phyloP scores from a whole-genome alignment of 2,113 vertebrate species.

The Sterrhoptilus dennistouni region DNA sequence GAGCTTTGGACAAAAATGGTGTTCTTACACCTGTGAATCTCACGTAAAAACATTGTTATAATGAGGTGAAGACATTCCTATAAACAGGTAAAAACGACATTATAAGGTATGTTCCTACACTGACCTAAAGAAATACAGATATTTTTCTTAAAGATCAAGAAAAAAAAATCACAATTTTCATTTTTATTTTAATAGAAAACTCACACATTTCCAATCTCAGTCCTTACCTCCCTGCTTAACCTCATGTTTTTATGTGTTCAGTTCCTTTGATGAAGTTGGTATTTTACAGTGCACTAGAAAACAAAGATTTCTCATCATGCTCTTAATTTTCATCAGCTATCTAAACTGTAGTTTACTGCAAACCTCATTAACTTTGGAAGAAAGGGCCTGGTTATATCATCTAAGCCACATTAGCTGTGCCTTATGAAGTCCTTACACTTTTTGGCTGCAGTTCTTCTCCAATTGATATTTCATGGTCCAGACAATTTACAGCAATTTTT shows the following conservation, averaged over 20 bases:
- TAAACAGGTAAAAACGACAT: conserved; percentile 20
- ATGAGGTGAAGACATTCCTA: background rate
- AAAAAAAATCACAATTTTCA: background rate
- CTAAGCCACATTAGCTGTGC: background rate
- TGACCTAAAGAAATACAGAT: conserved; percentile 15
- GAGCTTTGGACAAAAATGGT: conserved; percentile 16
- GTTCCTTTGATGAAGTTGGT: background rate
- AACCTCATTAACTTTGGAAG: background rate
- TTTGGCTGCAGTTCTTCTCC: background rate
- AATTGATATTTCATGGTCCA: background rate
- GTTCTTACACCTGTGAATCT: conserved; percentile 53
- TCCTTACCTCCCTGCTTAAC: background rate
- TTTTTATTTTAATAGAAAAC: background rate
- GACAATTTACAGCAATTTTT: background rate
- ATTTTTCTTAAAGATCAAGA: background rate
- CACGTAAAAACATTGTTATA: background rate
- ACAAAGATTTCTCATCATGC: background rate
- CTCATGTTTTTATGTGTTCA: rapidly evolving
- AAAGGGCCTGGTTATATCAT: background rate
- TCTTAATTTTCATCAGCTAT: background rate
- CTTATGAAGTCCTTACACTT: background rate
- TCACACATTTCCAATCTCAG: background rate
- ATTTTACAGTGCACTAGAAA: background rate
- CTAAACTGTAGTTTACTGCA: background rate
- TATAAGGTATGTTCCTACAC: conserved; percentile 48